phyloP scores from a whole-genome alignment of 2,797 vertebrate species.

The Neosalanx taihuensis region DNA sequence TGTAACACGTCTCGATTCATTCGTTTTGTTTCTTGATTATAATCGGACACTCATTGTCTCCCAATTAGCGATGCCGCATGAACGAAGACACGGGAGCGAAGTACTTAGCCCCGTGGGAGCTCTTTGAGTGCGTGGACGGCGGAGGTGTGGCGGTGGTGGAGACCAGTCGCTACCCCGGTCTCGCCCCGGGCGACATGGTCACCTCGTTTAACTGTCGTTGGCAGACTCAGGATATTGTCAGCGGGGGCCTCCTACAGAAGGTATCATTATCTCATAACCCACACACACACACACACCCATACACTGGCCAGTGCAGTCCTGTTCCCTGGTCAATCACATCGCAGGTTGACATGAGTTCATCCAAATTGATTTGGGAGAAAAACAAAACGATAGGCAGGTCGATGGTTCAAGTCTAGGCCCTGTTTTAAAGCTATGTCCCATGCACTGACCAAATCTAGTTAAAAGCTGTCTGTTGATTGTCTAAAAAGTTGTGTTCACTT shows the following conservation, averaged over 20 bases:
- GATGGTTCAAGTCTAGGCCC: too few relatives aligned
- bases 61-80: conserved; percentile 93
- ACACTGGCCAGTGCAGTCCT: neutral
- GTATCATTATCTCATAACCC: conserved; percentile 55
- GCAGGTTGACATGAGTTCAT: too few relatives aligned
- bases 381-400: too few relatives aligned
- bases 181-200: conserved; percentile 77
- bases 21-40: neutral
- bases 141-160: conserved; percentile 87
- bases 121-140: conserved; percentile 80
- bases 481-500: too few relatives aligned
- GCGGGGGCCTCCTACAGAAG: conserved; percentile 81
- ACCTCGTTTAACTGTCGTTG: conserved; percentile 90
- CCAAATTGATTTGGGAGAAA: too few relatives aligned
- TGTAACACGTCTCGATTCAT: neutral
- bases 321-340: neutral
- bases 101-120: conserved; percentile 83
- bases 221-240: conserved; percentile 82
- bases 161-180: conserved; percentile 71
- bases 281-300: too few relatives aligned
- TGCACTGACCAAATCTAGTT: too few relatives aligned
- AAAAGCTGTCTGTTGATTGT: too few relatives aligned
- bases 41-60: neutral
- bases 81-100: conserved; percentile 85
- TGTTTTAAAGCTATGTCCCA: too few relatives aligned